These are phyloP conservation scores for Dinocampus coccinellae DNA, from an alignment of 2,888 invertebrate genomes.

Conservation along the genomic window DNA sequence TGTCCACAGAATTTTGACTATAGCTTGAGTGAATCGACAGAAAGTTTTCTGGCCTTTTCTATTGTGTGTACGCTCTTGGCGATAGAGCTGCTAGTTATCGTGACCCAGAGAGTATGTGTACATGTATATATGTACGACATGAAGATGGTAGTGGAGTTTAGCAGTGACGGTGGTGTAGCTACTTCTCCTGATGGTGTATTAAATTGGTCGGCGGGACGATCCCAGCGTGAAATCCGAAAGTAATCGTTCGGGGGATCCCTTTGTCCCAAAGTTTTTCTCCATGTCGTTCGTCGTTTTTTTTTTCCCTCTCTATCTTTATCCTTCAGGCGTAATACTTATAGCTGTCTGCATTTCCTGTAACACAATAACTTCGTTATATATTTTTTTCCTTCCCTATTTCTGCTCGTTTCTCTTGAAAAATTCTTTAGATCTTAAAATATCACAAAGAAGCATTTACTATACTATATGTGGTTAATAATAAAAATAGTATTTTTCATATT, in stretches of 20 bases:
- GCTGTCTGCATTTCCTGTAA: constrained; percentile 14
- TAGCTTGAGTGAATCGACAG: constrained; percentile 25
- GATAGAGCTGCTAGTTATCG: neutral
- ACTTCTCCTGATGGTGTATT: constrained; percentile 44
- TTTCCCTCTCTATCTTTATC: constrained; percentile 46
- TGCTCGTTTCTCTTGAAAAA: too few species aligned
- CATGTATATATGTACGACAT: neutral
- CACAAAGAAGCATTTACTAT: too few species aligned
- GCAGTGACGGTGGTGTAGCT: constrained; percentile 16
- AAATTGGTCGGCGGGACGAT: constrained; percentile 48
- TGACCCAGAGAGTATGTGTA: neutral
- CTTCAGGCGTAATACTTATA: constrained; percentile 40
- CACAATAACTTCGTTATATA: neutral
- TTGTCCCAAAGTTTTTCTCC: constrained; percentile 53
- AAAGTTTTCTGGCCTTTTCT: constrained; percentile 38
- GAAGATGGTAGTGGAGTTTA: constrained; percentile 16
- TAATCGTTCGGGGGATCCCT: constrained; percentile 53
- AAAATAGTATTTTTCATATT: too few species aligned
- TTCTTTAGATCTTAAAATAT: too few species aligned
- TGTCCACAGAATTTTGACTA: constrained; percentile 14
- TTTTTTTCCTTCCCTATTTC: too few species aligned
- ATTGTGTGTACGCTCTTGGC: neutral
- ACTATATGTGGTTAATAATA: too few species aligned
- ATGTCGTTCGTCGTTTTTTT: constrained; percentile 42
- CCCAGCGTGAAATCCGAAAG: constrained; percentile 58